Percentiles rank a stretch among this genome's conserved stretches.
phyloP scores from a whole-genome alignment of 2,113 vertebrate species.

The Halichoerus grypus region DNA sequence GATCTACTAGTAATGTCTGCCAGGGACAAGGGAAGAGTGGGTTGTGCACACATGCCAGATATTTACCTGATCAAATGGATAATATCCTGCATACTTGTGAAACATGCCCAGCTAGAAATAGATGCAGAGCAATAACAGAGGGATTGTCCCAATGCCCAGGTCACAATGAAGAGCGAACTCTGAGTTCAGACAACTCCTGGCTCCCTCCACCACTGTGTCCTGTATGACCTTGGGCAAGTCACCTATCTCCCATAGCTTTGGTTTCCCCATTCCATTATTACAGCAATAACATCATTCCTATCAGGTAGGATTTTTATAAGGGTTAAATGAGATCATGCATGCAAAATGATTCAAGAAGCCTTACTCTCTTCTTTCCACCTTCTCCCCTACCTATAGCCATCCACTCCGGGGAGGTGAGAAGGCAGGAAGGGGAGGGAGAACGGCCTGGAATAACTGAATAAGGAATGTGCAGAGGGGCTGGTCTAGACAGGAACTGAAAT shows the following conservation, averaged over 20 bases:
- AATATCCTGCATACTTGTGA: background rate
- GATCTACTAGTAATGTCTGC: conserved; percentile 61
- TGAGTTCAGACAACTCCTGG: background rate
- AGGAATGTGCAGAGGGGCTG: background rate
- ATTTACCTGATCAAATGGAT: background rate
- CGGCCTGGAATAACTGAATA: background rate
- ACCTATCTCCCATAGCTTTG: background rate
- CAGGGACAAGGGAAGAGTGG: background rate
- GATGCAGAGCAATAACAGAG: background rate
- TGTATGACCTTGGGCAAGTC: background rate
- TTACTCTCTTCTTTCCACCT: accelerated
- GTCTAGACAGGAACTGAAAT: background rate
- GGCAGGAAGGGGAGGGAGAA: background rate
- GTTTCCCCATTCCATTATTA: background rate
- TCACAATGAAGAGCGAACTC: background rate
- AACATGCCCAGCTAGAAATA: background rate
- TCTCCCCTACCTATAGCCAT: background rate
- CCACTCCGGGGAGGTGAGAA: background rate
- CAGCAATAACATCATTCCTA: background rate
- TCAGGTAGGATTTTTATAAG: background rate
- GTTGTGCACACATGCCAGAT: background rate
- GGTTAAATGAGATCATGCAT: background rate
- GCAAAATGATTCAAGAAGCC: background rate
- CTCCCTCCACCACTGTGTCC: background rate
- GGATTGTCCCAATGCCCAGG: background rate